Evolutionary conservation across 1,140 invertebrate species (phyloP), one percentile per base, ranked within the genome.

Genomic region (Eumeta japonica): DNA sequence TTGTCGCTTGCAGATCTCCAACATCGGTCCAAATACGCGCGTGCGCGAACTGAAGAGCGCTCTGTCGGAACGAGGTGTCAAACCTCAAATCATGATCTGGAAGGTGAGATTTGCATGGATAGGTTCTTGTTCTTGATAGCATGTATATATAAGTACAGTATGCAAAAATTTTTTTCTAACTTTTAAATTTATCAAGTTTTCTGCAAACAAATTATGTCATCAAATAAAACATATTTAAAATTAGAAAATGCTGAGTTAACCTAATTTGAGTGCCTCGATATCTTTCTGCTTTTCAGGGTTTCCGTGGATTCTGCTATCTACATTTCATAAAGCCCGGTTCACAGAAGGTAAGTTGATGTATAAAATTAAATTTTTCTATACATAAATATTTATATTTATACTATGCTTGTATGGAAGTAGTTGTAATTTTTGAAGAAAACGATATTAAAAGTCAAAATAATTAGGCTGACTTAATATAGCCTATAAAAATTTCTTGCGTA

Each of bases 41-140:
- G 79, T 85, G 2, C 75, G 82, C 11, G 83, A 86, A 47, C 53
- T 86, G 41, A 85, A 85, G 48, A 77, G 77, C 28, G 83, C 80
- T n/a, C 57, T 86, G 3, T 60, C 58, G 9, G 79, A 84, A 43
- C 75, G 82, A 31, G 82, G 81, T 2, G 79, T 86, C 4, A 84
- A 81, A 50, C 83, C 81, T 18, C 81, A 74, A 36, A 77, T 80
- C 38, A 86, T 86, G 55, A 81, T 78, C 10, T 86, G 85, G 84
- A 75, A 74, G 62, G 71, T 75, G 46, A 52, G 19, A 7, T 31
- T 7, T n/a, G 20, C 20, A 24, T 7, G 5, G 5, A 24, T 24
- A 24, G n/a, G n/a, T n/a, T 3, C 16, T 16, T 14, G 27, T 38
- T 32, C 16, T 28, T 42, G 12, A 29, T 19, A 12, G 11, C 12